Evolutionary conservation across 2,797 vertebrate genomes (phyloP), one percentile per base, ranked within the genome.

Genomic region (Gouania willdenowi): DNA sequence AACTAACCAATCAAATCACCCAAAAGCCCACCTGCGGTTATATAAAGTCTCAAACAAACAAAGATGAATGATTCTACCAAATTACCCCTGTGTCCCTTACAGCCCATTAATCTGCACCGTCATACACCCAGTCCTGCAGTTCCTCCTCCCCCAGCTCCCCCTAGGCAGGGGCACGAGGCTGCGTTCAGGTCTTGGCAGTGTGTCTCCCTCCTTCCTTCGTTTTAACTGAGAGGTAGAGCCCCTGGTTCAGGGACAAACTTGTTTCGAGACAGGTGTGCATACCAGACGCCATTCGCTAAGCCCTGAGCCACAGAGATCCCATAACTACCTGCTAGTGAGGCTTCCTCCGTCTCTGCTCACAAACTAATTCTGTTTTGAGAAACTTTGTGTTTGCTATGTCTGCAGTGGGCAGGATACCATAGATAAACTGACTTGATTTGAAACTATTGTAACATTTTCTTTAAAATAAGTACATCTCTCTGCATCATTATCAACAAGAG

Each of bases 241-340:
- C 34, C 45, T 44, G 44, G 25, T 47, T 71, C 38, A 49, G 41
- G 27, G 56, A 42, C 52, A 36, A 40, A 33, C 42, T 55, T 66
- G 59, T 66, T 48, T 48, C 40, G 65, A 73, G 87, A 81, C 87
- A 89, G 89, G 87, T 90, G 87, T 87, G 84, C 86, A 87, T 87
- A 84, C 87, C 85, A 85, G 82, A 83, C 75, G 58, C 77, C 50
- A 3, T 58, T 61, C 41, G 30, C 69, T 75, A 71, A 80, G 52
- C 65, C 54, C 44, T 40, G 38, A n/a, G 17, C 63, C 74, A 56
- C 46, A 25, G 21, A 15, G 44, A 65, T 76, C 70, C 58, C 35
- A 41, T 79, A 66, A 63, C 71, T 79, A 78, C 81, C 66, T 77
- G 67, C 70, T 58, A 54, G 57, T 23, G 7, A 72, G 53, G 63